Conservation (phyloP, 2,888 invertebrate species). For the Agrilus biguttatus region DNA sequence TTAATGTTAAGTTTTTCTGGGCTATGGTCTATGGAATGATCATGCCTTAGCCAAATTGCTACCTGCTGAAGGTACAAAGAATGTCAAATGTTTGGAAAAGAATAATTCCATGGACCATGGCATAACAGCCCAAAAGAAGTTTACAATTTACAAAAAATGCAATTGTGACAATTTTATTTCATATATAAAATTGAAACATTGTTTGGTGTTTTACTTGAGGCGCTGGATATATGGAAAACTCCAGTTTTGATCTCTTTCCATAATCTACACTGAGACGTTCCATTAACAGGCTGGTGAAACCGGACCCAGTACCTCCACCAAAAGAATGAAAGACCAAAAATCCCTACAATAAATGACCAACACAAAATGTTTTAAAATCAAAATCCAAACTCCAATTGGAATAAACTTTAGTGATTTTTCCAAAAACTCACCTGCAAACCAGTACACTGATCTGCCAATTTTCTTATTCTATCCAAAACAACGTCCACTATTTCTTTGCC, state of each 20-base stretch:
- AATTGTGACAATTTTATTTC: too few species aligned
- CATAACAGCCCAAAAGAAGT: too few species aligned
- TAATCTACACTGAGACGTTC: conserved; percentile 84
- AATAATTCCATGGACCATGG: too few species aligned
- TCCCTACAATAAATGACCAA: conserved; percentile 39
- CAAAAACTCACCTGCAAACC: conserved; percentile 47
- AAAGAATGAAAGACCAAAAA: conserved; percentile 90
- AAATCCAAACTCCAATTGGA: not conserved
- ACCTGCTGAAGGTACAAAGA: not conserved
- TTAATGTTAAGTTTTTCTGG: not conserved
- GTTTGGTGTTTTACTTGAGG: conserved; percentile 52
- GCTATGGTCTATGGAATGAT: not conserved
- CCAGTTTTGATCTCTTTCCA: conserved; percentile 85
- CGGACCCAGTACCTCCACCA: conserved; percentile 81
- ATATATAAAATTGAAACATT: too few species aligned
- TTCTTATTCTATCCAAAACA: conserved; percentile 67
- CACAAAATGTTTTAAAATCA: not conserved
- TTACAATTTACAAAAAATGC: too few species aligned
- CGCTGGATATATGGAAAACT: conserved; percentile 90
- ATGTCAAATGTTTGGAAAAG: too few species aligned
- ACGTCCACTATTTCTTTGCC: conserved; percentile 81
- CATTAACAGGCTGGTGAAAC: conserved; percentile 86
- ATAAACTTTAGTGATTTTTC: too few species aligned
- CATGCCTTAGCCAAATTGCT: too few species aligned
- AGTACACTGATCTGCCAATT: conserved; percentile 75